phyloP scores from a whole-genome alignment of 1,140 invertebrate genomes.

The Hirudo medicinalis region DNA sequence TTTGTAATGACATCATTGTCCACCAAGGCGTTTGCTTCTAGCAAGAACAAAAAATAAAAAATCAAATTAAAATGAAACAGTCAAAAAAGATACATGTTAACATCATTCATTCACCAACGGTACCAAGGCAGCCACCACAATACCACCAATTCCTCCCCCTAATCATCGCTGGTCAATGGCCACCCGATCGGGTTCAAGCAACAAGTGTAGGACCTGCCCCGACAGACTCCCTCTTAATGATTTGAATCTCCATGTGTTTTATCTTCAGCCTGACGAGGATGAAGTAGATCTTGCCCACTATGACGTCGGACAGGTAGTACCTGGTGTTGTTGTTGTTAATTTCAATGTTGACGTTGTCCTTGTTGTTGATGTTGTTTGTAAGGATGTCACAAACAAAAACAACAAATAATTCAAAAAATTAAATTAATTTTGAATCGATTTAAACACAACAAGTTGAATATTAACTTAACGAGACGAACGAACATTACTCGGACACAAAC shows the following conservation, averaged over 20 bases:
- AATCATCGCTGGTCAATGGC: too few species aligned
- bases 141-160: too few species aligned
- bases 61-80: too few species aligned
- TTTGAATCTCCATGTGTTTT: constrained; percentile 99
- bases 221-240: constrained; percentile 94
- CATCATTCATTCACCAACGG: neutral
- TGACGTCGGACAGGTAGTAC: constrained; percentile 98
- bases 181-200: neutral
- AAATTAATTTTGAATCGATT: neutral
- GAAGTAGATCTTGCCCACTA: constrained; percentile 99
- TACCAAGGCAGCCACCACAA: constrained; percentile 17
- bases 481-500: neutral
- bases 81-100: neutral
- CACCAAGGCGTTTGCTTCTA: constrained; percentile 82
- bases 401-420: neutral
- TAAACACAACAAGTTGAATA: neutral
- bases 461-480: neutral
- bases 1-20: constrained; percentile 99
- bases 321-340: constrained; percentile 39
- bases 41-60: too few species aligned
- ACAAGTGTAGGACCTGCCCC: constrained; percentile 58
- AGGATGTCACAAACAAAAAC: neutral
- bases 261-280: constrained; percentile 97
- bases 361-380: neutral
- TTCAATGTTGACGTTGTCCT: neutral